Conservation (phyloP, 2,797 vertebrate species). For the Mormyrus hasselquistii region DNA sequence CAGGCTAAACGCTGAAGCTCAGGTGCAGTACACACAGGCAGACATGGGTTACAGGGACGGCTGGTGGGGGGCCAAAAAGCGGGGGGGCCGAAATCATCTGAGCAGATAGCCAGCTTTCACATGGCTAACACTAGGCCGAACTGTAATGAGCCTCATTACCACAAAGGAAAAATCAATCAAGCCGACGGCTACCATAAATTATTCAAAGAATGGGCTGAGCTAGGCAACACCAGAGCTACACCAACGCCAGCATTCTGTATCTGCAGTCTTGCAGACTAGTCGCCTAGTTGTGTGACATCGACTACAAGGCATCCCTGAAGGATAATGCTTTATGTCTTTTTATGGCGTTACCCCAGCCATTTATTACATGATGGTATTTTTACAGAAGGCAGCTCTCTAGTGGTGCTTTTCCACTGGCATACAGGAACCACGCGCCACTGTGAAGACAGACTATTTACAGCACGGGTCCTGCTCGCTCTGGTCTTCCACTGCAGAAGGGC, state of each 20-base stretch:
- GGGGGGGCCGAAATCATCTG: slow-evolving; percentile 44
- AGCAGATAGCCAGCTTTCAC: slow-evolving; percentile 52
- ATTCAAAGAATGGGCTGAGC: slow-evolving; percentile 53
- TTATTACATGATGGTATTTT: neutral
- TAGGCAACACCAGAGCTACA: slow-evolving; percentile 11
- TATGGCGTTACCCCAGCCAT: neutral
- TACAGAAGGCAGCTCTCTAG: neutral
- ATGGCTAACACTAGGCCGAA: slow-evolving; percentile 52
- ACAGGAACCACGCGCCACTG: neutral
- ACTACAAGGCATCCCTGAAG: neutral
- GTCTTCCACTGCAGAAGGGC: neutral
- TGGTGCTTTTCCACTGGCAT: neutral
- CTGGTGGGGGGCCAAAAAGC: slow-evolving; percentile 19
- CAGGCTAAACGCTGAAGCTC: neutral
- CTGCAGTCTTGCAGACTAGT: slow-evolving; percentile 27
- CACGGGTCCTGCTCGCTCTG: neutral
- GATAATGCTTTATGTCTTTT: neutral
- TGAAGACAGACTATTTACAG: neutral
- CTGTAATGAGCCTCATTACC: slow-evolving; percentile 70
- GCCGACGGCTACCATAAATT: slow-evolving; percentile 58
- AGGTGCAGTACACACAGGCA: neutral
- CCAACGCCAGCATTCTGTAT: slow-evolving; percentile 18
- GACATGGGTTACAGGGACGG: neutral
- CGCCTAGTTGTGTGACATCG: slow-evolving; percentile 13
- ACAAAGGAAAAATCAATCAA: slow-evolving; percentile 61